These are phyloP conservation scores for Monoplex corrugatus DNA, from an alignment of 2,888 invertebrate species.

Conservation along the genomic window DNA sequence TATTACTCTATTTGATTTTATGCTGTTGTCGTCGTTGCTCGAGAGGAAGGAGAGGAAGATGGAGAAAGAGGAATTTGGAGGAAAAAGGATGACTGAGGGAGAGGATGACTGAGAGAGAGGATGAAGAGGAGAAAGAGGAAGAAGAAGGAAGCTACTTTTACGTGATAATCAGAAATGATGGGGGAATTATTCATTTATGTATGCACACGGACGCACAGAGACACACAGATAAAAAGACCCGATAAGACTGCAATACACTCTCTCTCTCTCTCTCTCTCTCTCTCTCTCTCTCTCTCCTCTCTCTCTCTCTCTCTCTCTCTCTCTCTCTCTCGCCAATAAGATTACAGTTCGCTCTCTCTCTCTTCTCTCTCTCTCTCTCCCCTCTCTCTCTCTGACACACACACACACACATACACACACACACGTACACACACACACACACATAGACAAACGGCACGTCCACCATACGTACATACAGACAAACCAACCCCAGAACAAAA, in stretches of 20 bases:
- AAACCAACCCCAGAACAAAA: not conserved
- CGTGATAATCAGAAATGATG: too few species aligned
- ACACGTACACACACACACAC: not conserved
- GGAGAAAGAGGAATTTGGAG: not conserved
- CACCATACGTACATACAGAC: not conserved
- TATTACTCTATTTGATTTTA: too few species aligned
- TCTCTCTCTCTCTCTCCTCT: not conserved
- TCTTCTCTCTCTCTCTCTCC: not conserved
- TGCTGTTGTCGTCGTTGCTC: too few species aligned
- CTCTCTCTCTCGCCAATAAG: not conserved
- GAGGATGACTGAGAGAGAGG: too few species aligned
- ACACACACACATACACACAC: conserved; percentile 12
- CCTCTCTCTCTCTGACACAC: not conserved
- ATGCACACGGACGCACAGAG: too few species aligned
- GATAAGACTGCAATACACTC: not conserved
- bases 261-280: not conserved
- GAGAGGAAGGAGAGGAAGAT: not conserved
- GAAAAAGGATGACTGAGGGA: not conserved
- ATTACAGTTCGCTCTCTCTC: not conserved
- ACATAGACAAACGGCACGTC: not conserved
- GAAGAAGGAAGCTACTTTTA: too few species aligned
- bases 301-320: not conserved
- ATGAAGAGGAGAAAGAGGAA: too few species aligned
- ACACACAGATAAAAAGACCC: too few species aligned
- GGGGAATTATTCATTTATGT: too few species aligned